Base-by-base conservation (phyloP, 1,140 invertebrate genomes). In the Carposina sasakii region DNA sequence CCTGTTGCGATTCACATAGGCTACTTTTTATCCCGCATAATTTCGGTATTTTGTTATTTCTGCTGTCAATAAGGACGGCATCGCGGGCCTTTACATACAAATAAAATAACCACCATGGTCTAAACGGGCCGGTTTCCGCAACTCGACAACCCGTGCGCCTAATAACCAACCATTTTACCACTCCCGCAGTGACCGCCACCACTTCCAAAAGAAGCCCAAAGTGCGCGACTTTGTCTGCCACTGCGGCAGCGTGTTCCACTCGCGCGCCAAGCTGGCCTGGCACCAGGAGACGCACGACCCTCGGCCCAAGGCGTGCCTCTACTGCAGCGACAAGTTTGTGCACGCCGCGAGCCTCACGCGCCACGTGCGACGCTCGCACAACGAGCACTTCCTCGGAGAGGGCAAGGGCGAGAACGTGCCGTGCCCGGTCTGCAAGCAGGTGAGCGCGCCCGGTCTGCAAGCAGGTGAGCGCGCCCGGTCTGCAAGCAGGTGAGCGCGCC, bases 241-340 rank as follows among this genome's bases (percentile, higher is more conserved):
- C 42, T 96, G 93, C 71, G 93, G 93, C 15, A 91, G 93, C 52
- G 88, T 95, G 12, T 90, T 95, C 71, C 91, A 93, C 55, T 93
- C 93, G 19, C 91, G 91, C 68, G 93, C 92, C 41, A 94, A 94
- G 74, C 87, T 95, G 31, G 88, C 88, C 0, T 95, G 93, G 93
- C 94, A 96, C 76, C 90, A 92, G 60, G 94, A 95, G 75, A 93
- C 91, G 0, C 94, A 96, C 76, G 92, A 93, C 46, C 85, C 89
- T 3, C 91, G 91, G 71, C 94, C 94, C 0, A 94, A 95, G 72
- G 90, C 92, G 20, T 96, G 94, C 76, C 88, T 89, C 0, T 91
- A 91, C 65, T 96, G 94, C 81, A 91, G 90, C 59, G 93, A 95
- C 74, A 91, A 93, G 59, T 96, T 95, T 67, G 88, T 95, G 31